phyloP scores from a whole-genome alignment of 1,140 invertebrate species.

The Trichonephila inaurata region DNA sequence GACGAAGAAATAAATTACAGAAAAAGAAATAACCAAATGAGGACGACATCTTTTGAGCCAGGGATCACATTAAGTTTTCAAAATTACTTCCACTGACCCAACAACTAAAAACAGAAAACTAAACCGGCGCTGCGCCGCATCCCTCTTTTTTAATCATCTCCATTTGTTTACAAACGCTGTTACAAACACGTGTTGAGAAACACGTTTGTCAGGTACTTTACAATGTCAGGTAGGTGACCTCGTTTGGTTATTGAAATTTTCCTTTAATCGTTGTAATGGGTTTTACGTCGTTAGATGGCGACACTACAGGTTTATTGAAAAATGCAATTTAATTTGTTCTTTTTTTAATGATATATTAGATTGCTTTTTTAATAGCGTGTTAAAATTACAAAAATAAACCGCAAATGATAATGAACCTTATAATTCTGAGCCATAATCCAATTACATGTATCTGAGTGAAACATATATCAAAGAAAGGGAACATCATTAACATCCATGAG shows the following conservation, averaged over 20 bases:
- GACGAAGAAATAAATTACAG: neutral
- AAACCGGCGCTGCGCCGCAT: neutral
- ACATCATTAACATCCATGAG: too few species aligned
- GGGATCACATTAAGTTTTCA: neutral
- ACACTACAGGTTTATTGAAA: neutral
- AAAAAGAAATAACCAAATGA: neutral
- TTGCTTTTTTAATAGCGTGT: too few species aligned
- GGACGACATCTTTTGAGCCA: neutral
- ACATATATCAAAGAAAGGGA: too few species aligned
- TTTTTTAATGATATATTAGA: too few species aligned
- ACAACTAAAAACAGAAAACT: conserved; percentile 19
- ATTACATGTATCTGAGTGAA: too few species aligned
- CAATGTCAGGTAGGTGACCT: conserved; percentile 5
- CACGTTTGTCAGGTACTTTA: conserved; percentile 36
- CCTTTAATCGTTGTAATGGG: neutral
- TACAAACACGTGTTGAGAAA: conserved; percentile 45
- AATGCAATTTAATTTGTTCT: neutral
- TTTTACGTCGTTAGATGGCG: neutral
- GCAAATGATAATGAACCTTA: too few species aligned
- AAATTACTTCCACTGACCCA: conserved; percentile 14
- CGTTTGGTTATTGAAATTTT: neutral
- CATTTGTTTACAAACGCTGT: conserved; percentile 51
- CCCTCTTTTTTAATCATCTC: neutral
- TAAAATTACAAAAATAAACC: too few species aligned
- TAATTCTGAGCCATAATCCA: too few species aligned